These are phyloP conservation scores for Peromyscus nudipes DNA, from an alignment of 2,797 vertebrate species.

Conservation along the genomic window DNA sequence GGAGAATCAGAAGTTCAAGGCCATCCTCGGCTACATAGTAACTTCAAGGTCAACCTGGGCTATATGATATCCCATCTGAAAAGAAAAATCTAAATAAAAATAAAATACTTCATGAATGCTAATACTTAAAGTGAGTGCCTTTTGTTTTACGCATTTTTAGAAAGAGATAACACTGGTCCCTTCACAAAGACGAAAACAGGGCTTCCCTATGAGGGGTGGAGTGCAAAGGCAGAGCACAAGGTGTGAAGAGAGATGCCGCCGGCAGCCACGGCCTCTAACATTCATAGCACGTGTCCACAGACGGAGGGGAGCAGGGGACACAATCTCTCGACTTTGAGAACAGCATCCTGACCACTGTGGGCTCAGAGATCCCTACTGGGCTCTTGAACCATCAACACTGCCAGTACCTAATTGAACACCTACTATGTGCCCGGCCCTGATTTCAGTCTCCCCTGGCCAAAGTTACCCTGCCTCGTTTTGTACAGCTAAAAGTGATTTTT, in stretches of 20 bases:
- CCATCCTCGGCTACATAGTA: neutral
- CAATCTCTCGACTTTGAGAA: neutral
- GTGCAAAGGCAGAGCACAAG: rapidly evolving
- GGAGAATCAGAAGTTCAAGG: neutral
- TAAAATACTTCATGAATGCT: neutral
- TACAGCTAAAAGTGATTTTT: neutral
- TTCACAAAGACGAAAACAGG: neutral
- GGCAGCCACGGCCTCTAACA: rapidly evolving
- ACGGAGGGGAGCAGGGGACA: rapidly evolving
- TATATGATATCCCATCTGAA: neutral
- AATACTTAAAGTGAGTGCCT: neutral
- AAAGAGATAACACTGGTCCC: neutral
- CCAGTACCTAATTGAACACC: neutral
- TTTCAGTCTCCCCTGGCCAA: neutral
- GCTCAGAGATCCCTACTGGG: neutral
- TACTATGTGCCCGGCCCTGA: neutral
- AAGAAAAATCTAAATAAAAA: neutral
- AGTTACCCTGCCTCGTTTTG: neutral
- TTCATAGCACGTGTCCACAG: rapidly evolving
- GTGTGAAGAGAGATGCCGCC: neutral
- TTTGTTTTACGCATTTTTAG: neutral
- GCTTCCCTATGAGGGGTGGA: neutral
- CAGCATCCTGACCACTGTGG: neutral
- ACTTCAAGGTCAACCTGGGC: neutral
- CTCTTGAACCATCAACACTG: neutral